phyloP scores from a whole-genome alignment of 2,113 vertebrate genomes.

The Caretta caretta region DNA sequence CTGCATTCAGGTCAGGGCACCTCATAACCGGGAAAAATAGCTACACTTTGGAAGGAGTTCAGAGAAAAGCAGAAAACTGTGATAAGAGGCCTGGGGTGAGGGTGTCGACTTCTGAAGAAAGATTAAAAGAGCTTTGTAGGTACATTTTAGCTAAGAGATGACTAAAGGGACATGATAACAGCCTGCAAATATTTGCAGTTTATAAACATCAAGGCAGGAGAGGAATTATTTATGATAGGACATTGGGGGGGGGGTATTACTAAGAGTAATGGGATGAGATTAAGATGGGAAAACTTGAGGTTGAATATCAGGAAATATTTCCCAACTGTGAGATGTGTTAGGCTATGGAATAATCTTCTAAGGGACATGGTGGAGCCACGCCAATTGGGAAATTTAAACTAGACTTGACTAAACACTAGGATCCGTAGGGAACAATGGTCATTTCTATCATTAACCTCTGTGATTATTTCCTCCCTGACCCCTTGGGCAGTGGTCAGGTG shows the following conservation, averaged over 20 bases:
- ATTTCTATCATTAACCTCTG: constrained; percentile 27
- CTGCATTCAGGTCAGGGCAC: neutral
- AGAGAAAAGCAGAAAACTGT: neutral
- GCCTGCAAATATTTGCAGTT: neutral
- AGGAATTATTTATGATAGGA: constrained; percentile 29
- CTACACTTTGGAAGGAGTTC: neutral
- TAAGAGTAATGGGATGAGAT: constrained; percentile 56
- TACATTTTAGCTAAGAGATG: neutral
- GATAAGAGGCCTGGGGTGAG: accelerated
- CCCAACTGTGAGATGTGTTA: neutral
- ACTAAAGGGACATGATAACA: neutral
- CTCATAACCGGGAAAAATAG: accelerated
- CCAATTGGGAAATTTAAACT: neutral
- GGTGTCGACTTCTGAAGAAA: neutral
- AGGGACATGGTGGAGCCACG: neutral
- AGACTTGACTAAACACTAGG: constrained; percentile 46
- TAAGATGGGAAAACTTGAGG: constrained; percentile 30
- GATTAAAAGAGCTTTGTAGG: neutral
- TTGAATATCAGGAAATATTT: constrained; percentile 41
- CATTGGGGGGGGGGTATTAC: neutral
- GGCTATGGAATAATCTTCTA: constrained; percentile 50
- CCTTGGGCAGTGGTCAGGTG: neutral
- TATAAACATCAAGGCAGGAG: constrained; percentile 39
- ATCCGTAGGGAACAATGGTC: neutral
- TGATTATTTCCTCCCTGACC: constrained; percentile 34